phyloP scores from a whole-genome alignment of 2,113 vertebrate species.

The Lepisosteus osseus region DNA sequence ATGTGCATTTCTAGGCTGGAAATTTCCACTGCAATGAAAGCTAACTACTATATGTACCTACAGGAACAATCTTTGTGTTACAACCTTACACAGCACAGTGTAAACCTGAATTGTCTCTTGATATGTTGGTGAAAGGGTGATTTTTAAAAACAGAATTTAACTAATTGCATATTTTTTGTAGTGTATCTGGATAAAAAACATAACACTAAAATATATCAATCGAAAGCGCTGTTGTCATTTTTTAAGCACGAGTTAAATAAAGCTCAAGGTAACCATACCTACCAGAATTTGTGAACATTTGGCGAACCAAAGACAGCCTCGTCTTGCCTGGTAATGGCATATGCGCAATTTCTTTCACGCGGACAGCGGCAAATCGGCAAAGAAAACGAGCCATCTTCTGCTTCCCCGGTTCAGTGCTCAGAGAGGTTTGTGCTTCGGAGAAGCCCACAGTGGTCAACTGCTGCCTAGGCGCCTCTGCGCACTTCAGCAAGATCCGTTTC shows the following conservation, averaged over 20 bases:
- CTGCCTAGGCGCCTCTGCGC: too few species aligned
- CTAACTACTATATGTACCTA: not conserved
- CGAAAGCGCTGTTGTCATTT: not conserved
- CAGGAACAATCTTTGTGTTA: not conserved
- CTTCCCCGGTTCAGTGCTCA: too few species aligned
- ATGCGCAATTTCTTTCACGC: slow-evolving; percentile 28
- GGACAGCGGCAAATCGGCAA: slow-evolving; percentile 33
- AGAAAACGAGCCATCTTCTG: slow-evolving; percentile 58
- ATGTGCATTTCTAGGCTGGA: slow-evolving; percentile 13
- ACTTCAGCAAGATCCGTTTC: too few species aligned
- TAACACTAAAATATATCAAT: not conserved
- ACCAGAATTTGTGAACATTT: slow-evolving; percentile 52
- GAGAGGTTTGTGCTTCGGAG: too few species aligned
- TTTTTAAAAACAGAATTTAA: not conserved
- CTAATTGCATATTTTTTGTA: not conserved
- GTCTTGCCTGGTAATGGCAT: slow-evolving; percentile 28
- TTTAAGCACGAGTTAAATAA: not conserved
- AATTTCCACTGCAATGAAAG: slow-evolving; percentile 13
- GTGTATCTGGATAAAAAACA: not conserved
- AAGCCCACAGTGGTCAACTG: too few species aligned
- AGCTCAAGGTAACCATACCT: slow-evolving; percentile 8
- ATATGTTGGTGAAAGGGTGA: too few species aligned
- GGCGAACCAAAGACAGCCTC: slow-evolving; percentile 30
- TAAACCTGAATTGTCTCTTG: not conserved
- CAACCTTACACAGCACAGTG: not conserved